These are phyloP conservation scores for Bubo blakistoni DNA, from an alignment of 2,113 vertebrate species.

Conservation along the genomic window DNA sequence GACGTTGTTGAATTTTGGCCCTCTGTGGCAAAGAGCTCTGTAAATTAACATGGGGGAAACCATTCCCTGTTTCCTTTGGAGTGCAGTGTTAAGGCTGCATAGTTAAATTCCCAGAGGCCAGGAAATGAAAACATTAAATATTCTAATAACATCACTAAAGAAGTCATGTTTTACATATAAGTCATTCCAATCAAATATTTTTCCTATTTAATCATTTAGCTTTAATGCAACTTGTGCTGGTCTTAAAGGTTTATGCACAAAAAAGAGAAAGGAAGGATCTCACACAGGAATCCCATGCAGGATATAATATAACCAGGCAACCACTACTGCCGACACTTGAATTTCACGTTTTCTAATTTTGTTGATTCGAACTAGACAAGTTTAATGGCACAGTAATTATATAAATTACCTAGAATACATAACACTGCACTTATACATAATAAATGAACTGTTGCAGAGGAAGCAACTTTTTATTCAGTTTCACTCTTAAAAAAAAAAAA, in stretches of 20 bases:
- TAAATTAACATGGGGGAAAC: constrained; percentile 5
- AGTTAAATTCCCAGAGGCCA: constrained; percentile 32
- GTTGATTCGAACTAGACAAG: constrained; percentile 26
- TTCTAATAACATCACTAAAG: constrained; percentile 36
- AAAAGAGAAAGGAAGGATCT: background rate
- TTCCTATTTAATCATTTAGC: constrained; percentile 9
- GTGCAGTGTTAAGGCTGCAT: background rate
- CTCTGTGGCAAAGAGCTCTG: background rate
- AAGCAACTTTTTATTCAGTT: background rate
- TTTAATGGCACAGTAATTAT: constrained; percentile 39
- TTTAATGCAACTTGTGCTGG: background rate
- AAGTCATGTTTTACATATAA: constrained; percentile 34
- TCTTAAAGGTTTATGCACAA: background rate
- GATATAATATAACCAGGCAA: background rate
- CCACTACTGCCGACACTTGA: background rate
- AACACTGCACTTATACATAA: constrained; percentile 12
- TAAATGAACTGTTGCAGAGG: background rate
- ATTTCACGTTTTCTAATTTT: constrained; percentile 3
- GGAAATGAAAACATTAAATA: constrained; percentile 56
- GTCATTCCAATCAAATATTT: constrained; percentile 34
- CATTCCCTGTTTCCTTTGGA: constrained; percentile 29
- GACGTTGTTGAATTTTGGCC: constrained; percentile 4
- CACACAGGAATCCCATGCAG: background rate
- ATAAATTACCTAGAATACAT: constrained; percentile 34
- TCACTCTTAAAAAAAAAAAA: background rate